Percentiles rank a stretch among this genome's conserved stretches.
phyloP scores from a whole-genome alignment of 2,888 invertebrate genomes.

The Allophyes oxyacanthae region DNA sequence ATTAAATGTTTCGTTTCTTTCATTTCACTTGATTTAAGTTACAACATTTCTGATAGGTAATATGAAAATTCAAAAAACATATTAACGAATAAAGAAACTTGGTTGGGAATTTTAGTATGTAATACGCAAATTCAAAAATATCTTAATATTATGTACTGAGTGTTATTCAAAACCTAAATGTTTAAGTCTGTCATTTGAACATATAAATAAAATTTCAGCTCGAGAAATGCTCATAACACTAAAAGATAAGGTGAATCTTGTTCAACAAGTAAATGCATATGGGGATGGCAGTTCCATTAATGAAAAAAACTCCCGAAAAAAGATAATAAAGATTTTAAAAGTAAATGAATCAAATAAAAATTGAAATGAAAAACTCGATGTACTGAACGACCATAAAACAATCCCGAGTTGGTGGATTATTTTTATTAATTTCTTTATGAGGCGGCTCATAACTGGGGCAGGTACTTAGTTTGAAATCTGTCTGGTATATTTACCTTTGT shows the following conservation, averaged over 20 bases:
- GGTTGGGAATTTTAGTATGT: conserved; percentile 4
- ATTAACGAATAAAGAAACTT: conserved; percentile 12
- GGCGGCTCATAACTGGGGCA: conserved; percentile 23
- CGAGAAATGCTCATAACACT: not conserved
- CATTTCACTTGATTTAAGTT: conserved; percentile 43
- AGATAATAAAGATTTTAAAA: no score
- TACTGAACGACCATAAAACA: conserved; percentile 22
- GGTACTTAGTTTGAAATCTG: conserved; percentile 36
- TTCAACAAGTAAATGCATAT: conserved; percentile 21
- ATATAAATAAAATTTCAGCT: conserved; percentile 10
- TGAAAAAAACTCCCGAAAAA: no score
- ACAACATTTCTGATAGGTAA: no score
- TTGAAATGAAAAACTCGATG: conserved; percentile 14
- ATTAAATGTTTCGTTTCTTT: conserved; percentile 64
- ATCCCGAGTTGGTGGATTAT: conserved; percentile 21
- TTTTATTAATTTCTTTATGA: conserved; percentile 39
- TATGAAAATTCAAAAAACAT: no score
- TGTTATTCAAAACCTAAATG: conserved; percentile 3
- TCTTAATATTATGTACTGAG: not conserved
- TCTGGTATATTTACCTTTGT: conserved; percentile 32
- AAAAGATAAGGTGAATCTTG: conserved; percentile 7
- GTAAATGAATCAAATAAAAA: conserved; percentile 10
- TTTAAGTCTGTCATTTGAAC: conserved; percentile 8
- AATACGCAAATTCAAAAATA: conserved; percentile 7
- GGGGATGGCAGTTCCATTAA: no score